These are phyloP conservation scores for Eubasilissa splendida DNA, from an alignment of 2,888 invertebrate genomes.

Conservation along the genomic window DNA sequence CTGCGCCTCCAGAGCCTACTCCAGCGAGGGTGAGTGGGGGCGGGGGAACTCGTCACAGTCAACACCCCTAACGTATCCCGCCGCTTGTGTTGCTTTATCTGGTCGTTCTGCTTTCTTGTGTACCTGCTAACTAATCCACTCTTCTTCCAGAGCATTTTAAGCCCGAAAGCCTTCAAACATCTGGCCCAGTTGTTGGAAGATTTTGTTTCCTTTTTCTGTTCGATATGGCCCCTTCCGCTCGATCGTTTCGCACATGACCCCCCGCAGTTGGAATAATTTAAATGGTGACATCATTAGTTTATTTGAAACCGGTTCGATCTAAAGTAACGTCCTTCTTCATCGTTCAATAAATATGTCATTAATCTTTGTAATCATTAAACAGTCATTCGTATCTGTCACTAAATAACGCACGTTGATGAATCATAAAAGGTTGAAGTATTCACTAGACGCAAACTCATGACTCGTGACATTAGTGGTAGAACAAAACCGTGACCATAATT, in stretches of 20 bases:
- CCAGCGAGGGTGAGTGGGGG: slow-evolving; percentile 64
- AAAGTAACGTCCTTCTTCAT: neutral
- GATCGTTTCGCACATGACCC: neutral
- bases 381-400: neutral
- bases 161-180: neutral
- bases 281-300: neutral
- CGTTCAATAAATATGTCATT: slow-evolving; percentile 1
- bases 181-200: neutral
- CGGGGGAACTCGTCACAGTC: neutral
- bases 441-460: too few species aligned
- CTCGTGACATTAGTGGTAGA: too few species aligned
- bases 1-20: slow-evolving; percentile 60
- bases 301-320: neutral
- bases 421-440: too few species aligned
- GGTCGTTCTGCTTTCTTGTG: slow-evolving; percentile 23
- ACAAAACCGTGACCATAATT: too few species aligned
- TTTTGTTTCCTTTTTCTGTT: slow-evolving; percentile 1
- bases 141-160: neutral
- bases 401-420: too few species aligned
- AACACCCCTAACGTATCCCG: neutral
- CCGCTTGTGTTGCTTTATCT: slow-evolving; percentile 28
- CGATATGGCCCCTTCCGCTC: neutral
- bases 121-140: slow-evolving; percentile 23
- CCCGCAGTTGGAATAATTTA: neutral
- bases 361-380: slow-evolving; percentile 13